These are phyloP conservation scores for Eurosta solidaginis DNA, from an alignment of 1,140 invertebrate genomes.

Conservation along the genomic window DNA sequence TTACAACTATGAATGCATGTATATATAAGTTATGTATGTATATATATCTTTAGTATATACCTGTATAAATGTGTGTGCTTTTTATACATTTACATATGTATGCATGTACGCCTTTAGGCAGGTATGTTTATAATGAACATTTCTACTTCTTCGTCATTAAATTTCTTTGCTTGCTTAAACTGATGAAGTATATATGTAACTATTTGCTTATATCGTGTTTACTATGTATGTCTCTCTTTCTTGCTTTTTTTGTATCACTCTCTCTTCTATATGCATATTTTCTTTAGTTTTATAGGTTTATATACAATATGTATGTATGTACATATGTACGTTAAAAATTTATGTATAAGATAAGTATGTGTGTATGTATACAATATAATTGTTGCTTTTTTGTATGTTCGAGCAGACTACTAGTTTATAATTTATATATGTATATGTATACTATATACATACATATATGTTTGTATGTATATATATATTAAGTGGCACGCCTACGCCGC, in stretches of 20 bases:
- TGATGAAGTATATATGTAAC: no score
- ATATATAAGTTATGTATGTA: not conserved
- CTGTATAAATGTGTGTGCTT: not conserved
- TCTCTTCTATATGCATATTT: not conserved
- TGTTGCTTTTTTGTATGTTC: slow-evolving; percentile 16
- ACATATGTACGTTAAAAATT: no score
- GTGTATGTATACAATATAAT: no score
- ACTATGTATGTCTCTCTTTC: not conserved
- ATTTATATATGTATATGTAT: not conserved
- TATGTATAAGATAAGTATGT: slow-evolving; percentile 23
- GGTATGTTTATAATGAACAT: slow-evolving; percentile 16
- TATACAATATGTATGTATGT: not conserved
- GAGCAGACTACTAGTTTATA: not conserved
- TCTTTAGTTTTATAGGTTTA: not conserved
- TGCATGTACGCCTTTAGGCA: no score
- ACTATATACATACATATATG: not conserved
- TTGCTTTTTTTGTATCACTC: not conserved
- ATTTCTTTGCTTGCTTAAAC: not conserved
- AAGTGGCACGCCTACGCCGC: not conserved
- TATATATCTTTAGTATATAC: not conserved
- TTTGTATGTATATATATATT: not conserved
- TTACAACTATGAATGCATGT: slow-evolving; percentile 7
- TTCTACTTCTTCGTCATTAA: not conserved
- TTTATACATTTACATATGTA: slow-evolving; percentile 11
- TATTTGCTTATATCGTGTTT: no score